Conservation (phyloP, 2,797 vertebrate genomes). For the Scolopax bukidnonensis region DNA sequence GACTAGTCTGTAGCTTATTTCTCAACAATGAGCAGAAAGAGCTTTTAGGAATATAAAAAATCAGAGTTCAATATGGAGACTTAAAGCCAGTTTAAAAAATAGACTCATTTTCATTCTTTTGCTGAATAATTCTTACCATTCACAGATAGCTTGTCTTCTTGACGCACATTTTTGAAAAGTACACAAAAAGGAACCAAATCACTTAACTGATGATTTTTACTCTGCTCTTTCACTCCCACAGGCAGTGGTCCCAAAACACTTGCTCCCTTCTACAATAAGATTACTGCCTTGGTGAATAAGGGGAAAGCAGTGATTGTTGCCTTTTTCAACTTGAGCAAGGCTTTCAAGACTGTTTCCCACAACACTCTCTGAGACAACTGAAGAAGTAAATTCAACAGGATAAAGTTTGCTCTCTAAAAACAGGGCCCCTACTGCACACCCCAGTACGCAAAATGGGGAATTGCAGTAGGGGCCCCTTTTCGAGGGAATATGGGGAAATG, state of each 20-base stretch:
- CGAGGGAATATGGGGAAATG: not conserved
- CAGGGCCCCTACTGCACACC: not conserved
- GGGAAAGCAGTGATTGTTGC: not conserved
- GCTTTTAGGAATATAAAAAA: not conserved
- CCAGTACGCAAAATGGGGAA: not conserved
- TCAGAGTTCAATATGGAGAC: not conserved
- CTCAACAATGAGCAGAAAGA: not conserved
- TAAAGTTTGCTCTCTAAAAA: not conserved
- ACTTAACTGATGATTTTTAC: not conserved
- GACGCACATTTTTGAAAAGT: not conserved
- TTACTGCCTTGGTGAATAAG: not conserved
- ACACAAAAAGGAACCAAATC: not conserved
- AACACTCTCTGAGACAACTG: not conserved
- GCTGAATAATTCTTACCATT: not conserved
- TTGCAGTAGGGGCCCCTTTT: not conserved
- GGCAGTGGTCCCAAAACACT: not conserved
- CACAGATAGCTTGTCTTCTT: not conserved
- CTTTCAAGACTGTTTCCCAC: not conserved
- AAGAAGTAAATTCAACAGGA: not conserved
- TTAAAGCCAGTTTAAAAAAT: not conserved
- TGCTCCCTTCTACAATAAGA: not conserved
- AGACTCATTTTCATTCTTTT: not conserved
- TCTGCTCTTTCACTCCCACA: not conserved
- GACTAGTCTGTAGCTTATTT: not conserved
- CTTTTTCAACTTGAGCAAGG: not conserved